These are phyloP conservation scores for Drosophila colorata DNA, from an alignment of 2,888 invertebrate genomes.

Conservation along the genomic window DNA sequence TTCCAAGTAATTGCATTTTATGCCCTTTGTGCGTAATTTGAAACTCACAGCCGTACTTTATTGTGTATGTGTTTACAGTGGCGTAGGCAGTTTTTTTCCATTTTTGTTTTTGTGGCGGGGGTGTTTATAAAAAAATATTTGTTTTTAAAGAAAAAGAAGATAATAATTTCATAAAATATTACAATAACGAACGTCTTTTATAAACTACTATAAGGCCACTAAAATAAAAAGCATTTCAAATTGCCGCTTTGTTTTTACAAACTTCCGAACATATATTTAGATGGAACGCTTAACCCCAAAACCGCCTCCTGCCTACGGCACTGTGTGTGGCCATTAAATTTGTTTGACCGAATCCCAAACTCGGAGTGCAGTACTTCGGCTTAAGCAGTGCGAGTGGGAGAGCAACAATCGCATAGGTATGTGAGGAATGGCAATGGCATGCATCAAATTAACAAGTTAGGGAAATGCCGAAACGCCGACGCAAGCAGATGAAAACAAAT, in stretches of 20 bases:
- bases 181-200: no score
- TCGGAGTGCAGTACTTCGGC: slow-evolving; percentile 20
- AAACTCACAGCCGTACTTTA: slow-evolving; percentile 21
- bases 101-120: no score
- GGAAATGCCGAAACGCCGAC: slow-evolving; percentile 73
- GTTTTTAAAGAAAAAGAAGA: no score
- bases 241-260: no score
- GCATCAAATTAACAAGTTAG: slow-evolving; percentile 52
- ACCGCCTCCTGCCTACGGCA: no score
- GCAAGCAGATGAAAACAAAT: slow-evolving; percentile 56
- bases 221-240: no score
- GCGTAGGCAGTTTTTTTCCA: no score
- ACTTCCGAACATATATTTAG: no score
- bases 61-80: neutral
- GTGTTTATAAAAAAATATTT: no score
- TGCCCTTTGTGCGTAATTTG: slow-evolving; percentile 32
- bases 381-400: slow-evolving; percentile 17
- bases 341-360: slow-evolving; percentile 15
- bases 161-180: no score
- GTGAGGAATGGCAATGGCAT: slow-evolving; percentile 40
- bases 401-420: slow-evolving; percentile 22
- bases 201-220: no score
- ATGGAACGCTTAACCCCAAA: no score
- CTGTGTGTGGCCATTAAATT: slow-evolving; percentile 21
- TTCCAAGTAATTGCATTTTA: slow-evolving; percentile 57